Percentiles rank a stretch among this genome's conserved stretches.
These are phyloP conservation scores for Prosopocoilus inquinatus DNA, from an alignment of 2,888 invertebrate genomes.

Conservation along the genomic window DNA sequence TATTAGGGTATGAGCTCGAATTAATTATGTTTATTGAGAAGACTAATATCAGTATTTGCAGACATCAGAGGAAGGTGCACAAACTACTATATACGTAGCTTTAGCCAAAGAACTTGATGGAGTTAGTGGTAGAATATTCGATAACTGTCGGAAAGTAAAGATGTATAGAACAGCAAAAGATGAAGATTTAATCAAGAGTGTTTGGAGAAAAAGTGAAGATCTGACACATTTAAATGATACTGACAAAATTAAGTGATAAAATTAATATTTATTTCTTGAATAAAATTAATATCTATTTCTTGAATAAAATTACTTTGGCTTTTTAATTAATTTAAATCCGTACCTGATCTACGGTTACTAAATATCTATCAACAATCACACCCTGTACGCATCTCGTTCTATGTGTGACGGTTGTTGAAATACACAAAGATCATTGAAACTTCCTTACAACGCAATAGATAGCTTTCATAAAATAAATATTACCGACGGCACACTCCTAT, in stretches of 20 bases:
- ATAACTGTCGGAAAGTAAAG: conserved; percentile 62
- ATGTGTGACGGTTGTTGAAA: no score
- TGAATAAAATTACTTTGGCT: no score
- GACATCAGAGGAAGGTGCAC: conserved; percentile 74
- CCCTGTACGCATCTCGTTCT: no score
- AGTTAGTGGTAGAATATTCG: conserved; percentile 74
- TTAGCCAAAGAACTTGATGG: conserved; percentile 70
- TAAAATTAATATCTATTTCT: no score
- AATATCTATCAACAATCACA: no score
- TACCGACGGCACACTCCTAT: no score
- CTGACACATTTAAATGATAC: conserved; percentile 66
- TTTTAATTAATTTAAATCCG: no score
- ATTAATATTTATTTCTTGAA: no score
- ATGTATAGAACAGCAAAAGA: conserved; percentile 18
- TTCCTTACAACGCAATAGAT: no score
- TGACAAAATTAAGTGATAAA: conserved; percentile 48
- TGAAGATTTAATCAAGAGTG: conserved; percentile 61
- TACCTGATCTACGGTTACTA: no score
- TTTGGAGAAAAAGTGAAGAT: conserved; percentile 81
- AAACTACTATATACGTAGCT: conserved; percentile 74
- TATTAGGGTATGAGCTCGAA: not conserved
- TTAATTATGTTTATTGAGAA: not conserved
- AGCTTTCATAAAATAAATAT: no score
- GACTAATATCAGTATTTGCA: conserved; percentile 37
- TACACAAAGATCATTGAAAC: no score